These are phyloP conservation scores for Centropus unirufus DNA, from an alignment of 2,113 vertebrate species.

Conservation along the genomic window DNA sequence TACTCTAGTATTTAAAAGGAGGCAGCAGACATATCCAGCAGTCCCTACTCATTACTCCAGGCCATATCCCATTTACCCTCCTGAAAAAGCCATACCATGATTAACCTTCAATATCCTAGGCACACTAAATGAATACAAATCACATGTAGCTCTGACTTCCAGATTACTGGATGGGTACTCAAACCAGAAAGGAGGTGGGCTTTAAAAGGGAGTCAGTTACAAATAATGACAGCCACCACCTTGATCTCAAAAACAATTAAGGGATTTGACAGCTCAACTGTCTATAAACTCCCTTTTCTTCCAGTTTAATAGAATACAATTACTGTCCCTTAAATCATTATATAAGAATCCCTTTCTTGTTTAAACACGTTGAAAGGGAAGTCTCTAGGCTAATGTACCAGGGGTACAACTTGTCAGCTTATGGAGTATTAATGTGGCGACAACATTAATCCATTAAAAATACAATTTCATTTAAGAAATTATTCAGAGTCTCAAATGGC, in stretches of 20 bases:
- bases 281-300: neutral
- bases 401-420: neutral
- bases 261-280: conserved; percentile 10
- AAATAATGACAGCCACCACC: neutral
- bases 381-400: neutral
- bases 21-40: neutral
- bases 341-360: neutral
- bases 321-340: neutral
- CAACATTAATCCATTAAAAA: conserved; percentile 16
- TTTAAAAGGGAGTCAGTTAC: neutral
- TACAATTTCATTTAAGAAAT: neutral
- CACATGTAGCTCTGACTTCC: fast-evolving
- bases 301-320: conserved; percentile 8
- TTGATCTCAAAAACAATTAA: neutral
- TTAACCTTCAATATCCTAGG: neutral
- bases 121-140: neutral
- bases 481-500: neutral
- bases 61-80: neutral
- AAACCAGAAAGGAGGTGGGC: neutral
- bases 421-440: neutral
- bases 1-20: neutral
- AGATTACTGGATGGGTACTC: neutral
- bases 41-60: neutral
- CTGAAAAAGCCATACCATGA: neutral
- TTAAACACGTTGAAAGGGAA: neutral